Percentiles rank a stretch among this genome's conserved stretches.
Conservation (phyloP, 35 echinoderm and acorn worm species). For the Holothuria glaberrima region DNA sequence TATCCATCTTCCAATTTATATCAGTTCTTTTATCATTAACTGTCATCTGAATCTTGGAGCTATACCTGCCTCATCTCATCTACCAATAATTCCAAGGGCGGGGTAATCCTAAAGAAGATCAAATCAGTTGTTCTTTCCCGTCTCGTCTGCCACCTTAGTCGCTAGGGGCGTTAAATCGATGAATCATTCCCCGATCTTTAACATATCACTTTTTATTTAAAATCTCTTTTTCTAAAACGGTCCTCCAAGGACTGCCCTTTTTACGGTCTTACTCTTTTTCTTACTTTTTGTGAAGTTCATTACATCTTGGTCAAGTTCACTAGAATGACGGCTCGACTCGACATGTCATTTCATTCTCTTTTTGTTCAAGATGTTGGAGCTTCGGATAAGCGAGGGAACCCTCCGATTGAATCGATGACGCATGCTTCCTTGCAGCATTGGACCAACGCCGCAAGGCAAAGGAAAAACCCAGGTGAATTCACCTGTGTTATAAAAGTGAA, state of each 20-base stretch:
- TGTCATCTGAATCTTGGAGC: no score
- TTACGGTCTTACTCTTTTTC: neutral
- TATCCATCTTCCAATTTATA: no score
- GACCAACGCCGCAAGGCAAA: constrained; percentile 24
- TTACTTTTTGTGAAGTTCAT: constrained; percentile 30
- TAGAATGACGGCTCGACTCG: no score
- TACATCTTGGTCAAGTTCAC: no score
- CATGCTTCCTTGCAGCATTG: constrained; percentile 40
- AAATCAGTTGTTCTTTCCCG: no score
- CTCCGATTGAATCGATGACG: constrained; percentile 24
- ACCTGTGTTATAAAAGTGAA: neutral
- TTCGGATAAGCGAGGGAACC: neutral
- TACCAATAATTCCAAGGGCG: no score
- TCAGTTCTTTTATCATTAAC: no score
- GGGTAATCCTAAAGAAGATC: no score
- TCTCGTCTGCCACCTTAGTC: no score
- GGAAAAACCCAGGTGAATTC: neutral
- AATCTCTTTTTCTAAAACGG: constrained; percentile 26
- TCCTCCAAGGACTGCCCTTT: constrained; percentile 3
- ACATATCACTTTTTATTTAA: constrained; percentile 35
- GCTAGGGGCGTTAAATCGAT: neutral
- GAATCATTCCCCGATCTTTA: constrained; percentile 32
- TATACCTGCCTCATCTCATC: no score
- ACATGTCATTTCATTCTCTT: no score
- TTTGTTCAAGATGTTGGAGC: no score